Evolutionary conservation across 2,888 invertebrate species (phyloP).

Genomic region (Hetaerina titia): DNA sequence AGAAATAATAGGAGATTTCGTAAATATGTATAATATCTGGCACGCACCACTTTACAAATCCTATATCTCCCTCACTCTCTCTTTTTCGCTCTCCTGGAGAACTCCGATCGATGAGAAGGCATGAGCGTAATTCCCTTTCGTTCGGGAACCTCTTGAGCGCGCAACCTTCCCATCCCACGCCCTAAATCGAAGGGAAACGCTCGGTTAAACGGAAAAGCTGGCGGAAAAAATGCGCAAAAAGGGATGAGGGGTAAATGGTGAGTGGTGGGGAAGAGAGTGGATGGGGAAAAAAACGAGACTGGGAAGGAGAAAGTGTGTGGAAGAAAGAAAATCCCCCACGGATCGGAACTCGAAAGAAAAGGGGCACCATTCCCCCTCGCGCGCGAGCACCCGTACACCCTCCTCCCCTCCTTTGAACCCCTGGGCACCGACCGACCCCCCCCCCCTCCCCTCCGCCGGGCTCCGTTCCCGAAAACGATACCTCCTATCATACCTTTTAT

Average conservation of each 20-base stretch:
- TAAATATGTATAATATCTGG: not conserved
- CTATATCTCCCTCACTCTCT: not conserved
- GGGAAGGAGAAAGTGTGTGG: not conserved
- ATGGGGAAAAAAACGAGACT: not conserved
- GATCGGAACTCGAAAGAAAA: not conserved
- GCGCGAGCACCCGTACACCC: not conserved
- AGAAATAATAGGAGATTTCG: not conserved
- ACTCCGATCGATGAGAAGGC: not conserved
- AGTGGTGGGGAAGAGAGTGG: not conserved
- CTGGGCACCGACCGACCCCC: too few species aligned
- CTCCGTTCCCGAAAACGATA: not conserved
- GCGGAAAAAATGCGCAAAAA: not conserved
- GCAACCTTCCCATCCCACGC: not conserved
- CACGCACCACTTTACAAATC: not conserved
- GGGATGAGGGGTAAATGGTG: not conserved
- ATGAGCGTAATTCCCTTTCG: constrained; percentile 16
- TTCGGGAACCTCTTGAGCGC: not conserved
- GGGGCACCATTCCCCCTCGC: not conserved
- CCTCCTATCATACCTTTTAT: constrained; percentile 5
- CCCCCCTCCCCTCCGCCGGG: too few species aligned
- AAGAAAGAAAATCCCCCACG: not conserved
- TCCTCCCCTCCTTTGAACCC: not conserved
- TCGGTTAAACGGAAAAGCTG: not conserved
- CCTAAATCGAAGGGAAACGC: constrained; percentile 9
- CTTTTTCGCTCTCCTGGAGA: not conserved